Evolutionary conservation across 2,888 invertebrate genomes (phyloP).

Genomic region (Drosophila lutescens): DNA sequence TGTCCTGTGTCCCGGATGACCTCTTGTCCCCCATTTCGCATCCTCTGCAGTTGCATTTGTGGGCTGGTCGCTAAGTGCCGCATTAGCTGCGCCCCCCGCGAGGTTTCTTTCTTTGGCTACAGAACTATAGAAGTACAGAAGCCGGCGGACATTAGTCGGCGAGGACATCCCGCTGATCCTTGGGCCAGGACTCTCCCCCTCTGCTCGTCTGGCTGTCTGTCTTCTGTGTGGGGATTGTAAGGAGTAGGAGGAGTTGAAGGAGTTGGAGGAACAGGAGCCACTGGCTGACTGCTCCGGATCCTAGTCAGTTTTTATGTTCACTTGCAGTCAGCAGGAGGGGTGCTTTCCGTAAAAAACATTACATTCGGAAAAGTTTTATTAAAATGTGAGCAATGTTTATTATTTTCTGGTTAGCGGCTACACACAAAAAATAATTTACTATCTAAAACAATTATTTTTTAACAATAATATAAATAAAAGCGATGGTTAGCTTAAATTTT

Average conservation of each 20-base stretch:
- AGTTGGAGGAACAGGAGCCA: too few relatives aligned
- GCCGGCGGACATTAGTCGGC: constrained; percentile 33
- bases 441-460: too few relatives aligned
- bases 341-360: neutral
- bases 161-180: constrained; percentile 68
- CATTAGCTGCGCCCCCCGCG: constrained; percentile 34
- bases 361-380: too few relatives aligned
- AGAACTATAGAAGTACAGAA: constrained; percentile 36
- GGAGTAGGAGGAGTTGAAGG: neutral
- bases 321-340: neutral
- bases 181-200: constrained; percentile 20
- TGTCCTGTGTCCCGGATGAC: constrained; percentile 34
- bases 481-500: too few relatives aligned
- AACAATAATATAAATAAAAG: too few relatives aligned
- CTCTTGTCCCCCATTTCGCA: constrained; percentile 3
- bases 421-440: too few relatives aligned
- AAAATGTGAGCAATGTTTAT: too few relatives aligned
- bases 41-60: constrained; percentile 41
- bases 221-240: constrained; percentile 28
- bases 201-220: constrained; percentile 24
- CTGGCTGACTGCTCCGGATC: constrained; percentile 11
- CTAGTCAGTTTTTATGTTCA: constrained; percentile 9
- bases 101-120: constrained; percentile 20
- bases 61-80: constrained; percentile 33
- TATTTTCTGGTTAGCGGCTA: too few relatives aligned